A percentile compares a stretch with the other conserved stretches of the same genome.
phyloP scores from a whole-genome alignment of 2,888 invertebrate genomes.

The Ferrisia virgata region DNA sequence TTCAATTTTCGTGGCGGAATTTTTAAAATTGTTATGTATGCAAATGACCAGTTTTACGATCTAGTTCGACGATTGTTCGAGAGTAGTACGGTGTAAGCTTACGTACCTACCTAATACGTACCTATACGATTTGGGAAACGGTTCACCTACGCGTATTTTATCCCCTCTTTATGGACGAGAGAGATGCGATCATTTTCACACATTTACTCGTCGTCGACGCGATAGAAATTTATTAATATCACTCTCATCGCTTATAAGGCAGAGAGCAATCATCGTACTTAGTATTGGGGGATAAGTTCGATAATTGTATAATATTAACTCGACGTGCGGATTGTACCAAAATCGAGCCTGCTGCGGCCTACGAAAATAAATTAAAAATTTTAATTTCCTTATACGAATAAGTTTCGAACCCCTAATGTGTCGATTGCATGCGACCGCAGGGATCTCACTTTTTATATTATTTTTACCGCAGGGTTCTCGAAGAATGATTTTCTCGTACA shows the following conservation, averaged over 20 bases:
- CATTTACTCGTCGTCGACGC: background rate
- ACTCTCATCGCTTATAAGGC: background rate
- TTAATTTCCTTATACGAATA: background rate
- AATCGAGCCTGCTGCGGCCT: no score
- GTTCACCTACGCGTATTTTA: no score
- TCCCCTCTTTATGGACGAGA: no score
- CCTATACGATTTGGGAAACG: no score
- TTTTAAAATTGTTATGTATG: background rate
- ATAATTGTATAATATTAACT: background rate
- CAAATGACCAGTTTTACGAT: background rate
- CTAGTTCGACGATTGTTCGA: background rate
- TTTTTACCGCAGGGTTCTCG: constrained; percentile 21
- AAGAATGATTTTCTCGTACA: constrained; percentile 29
- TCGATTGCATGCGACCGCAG: constrained; percentile 17
- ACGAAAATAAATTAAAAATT: constrained; percentile 26
- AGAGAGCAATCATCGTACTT: background rate
- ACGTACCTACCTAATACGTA: no score
- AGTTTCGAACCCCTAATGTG: constrained; percentile 29
- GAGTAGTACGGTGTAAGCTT: no score
- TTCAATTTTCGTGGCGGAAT: background rate
- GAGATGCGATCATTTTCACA: background rate
- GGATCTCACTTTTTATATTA: background rate
- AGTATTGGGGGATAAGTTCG: background rate
- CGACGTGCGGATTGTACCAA: no score
- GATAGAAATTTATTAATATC: background rate